Conservation (phyloP, 2,888 invertebrate genomes). For the Ophion costatus region DNA sequence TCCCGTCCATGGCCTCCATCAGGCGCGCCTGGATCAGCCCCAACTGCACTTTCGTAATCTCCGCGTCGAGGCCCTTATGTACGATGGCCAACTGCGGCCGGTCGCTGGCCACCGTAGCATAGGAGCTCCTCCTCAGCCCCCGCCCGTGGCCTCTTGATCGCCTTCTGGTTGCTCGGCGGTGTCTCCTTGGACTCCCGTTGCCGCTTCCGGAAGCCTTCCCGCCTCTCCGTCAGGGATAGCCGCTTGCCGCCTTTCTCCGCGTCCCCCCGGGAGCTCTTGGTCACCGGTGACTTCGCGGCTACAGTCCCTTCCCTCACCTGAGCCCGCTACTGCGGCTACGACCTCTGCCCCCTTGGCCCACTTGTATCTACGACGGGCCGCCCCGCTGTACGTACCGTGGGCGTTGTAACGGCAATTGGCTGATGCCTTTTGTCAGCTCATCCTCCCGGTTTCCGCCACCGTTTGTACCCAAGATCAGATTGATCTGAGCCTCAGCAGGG, state of each 20-base stretch:
- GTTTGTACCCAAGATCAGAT: background rate
- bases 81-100: slow-evolving; percentile 36
- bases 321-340: background rate
- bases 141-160: background rate
- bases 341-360: background rate
- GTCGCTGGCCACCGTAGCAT: background rate
- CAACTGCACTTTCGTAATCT: slow-evolving; percentile 18
- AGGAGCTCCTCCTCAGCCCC: background rate
- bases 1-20: slow-evolving; percentile 21
- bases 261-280: background rate
- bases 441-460: background rate
- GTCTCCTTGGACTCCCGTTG: slow-evolving; percentile 22
- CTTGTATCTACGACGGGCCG: background rate
- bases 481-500: background rate
- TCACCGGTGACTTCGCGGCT: background rate
- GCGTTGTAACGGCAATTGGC: background rate
- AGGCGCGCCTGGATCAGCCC: slow-evolving; percentile 13
- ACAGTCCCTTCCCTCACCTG: background rate
- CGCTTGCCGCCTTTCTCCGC: background rate
- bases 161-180: background rate
- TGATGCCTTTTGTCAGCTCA: background rate
- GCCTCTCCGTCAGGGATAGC: background rate
- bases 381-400: background rate
- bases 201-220: slow-evolving; percentile 6
- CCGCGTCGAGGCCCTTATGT: background rate